phyloP scores from a whole-genome alignment of 2,113 vertebrate genomes.

The Notiomystis cincta region DNA sequence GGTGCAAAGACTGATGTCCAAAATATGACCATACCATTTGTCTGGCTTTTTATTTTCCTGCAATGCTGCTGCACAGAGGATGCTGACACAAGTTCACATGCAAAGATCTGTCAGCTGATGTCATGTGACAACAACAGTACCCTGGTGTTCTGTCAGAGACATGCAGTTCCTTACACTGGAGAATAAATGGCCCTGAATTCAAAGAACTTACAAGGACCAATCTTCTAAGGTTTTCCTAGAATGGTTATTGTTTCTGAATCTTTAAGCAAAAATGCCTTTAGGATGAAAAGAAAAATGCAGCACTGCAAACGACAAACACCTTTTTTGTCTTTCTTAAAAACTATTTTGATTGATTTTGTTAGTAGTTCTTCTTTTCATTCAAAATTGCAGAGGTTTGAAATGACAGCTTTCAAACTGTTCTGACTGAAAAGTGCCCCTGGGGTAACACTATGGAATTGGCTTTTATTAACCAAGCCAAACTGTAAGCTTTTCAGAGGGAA shows the following conservation, averaged over 20 bases:
- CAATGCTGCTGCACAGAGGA: not conserved
- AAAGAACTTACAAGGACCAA: not conserved
- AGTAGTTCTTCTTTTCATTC: not conserved
- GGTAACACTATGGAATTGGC: not conserved
- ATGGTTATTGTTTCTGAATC: not conserved
- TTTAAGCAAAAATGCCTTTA: not conserved
- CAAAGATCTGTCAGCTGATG: not conserved
- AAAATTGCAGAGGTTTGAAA: conserved; percentile 30
- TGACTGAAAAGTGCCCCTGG: not conserved
- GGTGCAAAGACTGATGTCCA: not conserved
- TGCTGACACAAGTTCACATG: accelerated
- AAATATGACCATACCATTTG: not conserved
- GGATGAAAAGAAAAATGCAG: not conserved
- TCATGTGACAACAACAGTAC: not conserved
- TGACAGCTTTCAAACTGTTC: not conserved
- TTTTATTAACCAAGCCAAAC: not conserved
- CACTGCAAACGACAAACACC: not conserved
- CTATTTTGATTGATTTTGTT: not conserved
- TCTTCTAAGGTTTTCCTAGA: not conserved
- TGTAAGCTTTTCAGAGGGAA: not conserved
- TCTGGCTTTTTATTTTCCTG: not conserved
- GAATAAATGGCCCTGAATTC: not conserved
- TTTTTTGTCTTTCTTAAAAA: not conserved
- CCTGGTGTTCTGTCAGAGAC: not conserved
- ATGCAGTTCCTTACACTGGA: not conserved